Evolutionary conservation across 1,140 invertebrate genomes (phyloP).

Genomic region (Eueides isabella): DNA sequence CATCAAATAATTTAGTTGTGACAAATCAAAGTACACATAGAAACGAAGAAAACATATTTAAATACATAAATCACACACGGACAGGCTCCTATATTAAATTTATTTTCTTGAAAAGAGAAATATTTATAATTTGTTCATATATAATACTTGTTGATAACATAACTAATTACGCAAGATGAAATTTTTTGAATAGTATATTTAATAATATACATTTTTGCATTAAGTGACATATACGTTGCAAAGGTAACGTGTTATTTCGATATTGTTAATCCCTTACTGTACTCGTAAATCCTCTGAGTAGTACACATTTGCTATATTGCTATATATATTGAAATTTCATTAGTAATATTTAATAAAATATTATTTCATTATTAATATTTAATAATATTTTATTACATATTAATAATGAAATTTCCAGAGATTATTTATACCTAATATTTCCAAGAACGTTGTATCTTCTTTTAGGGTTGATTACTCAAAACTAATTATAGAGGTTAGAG

Average conservation of each 20-base stretch:
- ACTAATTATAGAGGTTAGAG: conserved; percentile 26
- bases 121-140: no score
- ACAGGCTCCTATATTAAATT: background rate
- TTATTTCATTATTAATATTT: no score
- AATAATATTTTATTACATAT: no score
- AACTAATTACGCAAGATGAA: background rate
- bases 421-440: background rate
- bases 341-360: no score
- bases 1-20: background rate
- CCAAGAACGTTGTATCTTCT: background rate
- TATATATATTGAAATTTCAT: no score
- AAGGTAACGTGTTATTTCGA: no score
- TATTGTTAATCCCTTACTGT: no score
- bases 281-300: no score
- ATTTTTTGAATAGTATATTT: background rate
- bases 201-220: no score
- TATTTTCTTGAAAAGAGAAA: background rate
- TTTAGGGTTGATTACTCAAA: conserved; percentile 11
- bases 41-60: background rate
- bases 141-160: background rate
- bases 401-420: background rate
- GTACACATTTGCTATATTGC: no score
- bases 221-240: no score
- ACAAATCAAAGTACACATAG: background rate
- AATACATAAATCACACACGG: background rate